phyloP scores from a whole-genome alignment of 2,888 invertebrate genomes.

The Ophion slaviceki region DNA sequence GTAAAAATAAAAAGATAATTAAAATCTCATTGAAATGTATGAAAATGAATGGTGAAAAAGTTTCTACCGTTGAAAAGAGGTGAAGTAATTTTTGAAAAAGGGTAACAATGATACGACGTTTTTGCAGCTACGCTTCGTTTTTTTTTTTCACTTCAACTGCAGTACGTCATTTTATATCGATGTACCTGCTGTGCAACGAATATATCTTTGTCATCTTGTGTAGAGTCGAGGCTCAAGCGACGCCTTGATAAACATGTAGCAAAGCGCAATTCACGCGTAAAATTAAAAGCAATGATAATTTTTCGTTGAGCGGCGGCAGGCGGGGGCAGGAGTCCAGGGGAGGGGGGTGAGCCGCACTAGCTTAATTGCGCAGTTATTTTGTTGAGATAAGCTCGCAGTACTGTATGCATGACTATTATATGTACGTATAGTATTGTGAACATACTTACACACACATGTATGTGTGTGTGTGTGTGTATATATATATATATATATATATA shows the following conservation, averaged over 20 bases:
- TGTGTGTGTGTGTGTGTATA: too few species aligned
- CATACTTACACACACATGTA: constrained; percentile 5
- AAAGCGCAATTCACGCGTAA: constrained; percentile 41
- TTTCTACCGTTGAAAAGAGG: too few species aligned
- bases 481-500: too few species aligned
- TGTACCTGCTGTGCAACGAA: neutral
- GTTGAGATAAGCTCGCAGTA: constrained; percentile 74
- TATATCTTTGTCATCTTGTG: constrained; percentile 12
- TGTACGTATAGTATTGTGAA: constrained; percentile 35
- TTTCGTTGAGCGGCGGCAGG: constrained; percentile 57
- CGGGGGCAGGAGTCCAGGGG: constrained; percentile 26
- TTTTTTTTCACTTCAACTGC: neutral
- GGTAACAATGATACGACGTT: too few species aligned
- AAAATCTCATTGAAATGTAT: too few species aligned
- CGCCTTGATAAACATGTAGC: constrained; percentile 32
- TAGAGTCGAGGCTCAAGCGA: neutral
- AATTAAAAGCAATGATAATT: constrained; percentile 55
- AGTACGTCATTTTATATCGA: neutral
- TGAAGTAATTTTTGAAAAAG: too few species aligned
- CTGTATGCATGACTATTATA: constrained; percentile 34
- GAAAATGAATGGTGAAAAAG: too few species aligned
- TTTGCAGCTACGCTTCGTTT: too few species aligned
- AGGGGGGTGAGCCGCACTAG: constrained; percentile 55
- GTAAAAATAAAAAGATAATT: too few species aligned
- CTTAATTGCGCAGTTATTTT: constrained; percentile 79